Conservation (phyloP, 1,140 invertebrate genomes). For the Drosophila persimilis region DNA sequence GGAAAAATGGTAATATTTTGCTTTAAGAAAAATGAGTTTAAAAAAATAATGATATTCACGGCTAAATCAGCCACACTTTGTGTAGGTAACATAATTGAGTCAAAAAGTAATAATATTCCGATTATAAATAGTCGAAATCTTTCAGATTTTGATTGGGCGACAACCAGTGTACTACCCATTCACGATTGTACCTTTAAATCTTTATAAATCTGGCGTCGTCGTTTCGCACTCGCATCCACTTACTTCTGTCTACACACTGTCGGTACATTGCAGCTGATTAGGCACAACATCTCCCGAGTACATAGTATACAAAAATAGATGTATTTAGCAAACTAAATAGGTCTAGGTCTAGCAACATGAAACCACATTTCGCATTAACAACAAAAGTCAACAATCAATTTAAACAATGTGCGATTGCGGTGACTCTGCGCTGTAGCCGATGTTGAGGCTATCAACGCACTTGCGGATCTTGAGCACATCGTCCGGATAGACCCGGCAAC, state of each 20-base stretch:
- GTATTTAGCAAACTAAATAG: slow-evolving; percentile 49
- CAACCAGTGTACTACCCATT: not conserved
- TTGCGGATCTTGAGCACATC: slow-evolving; percentile 85
- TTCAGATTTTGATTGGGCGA: too few relatives aligned
- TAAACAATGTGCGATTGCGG: slow-evolving; percentile 23
- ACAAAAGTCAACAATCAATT: slow-evolving; percentile 27
- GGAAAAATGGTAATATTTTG: too few relatives aligned
- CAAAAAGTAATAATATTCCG: too few relatives aligned
- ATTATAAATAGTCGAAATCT: too few relatives aligned
- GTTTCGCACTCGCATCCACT: slow-evolving; percentile 8
- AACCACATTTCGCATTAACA: slow-evolving; percentile 27
- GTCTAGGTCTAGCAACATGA: slow-evolving; percentile 48
- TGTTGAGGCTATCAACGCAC: slow-evolving; percentile 74
- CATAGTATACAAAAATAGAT: slow-evolving; percentile 15
- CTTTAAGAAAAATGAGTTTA: too few relatives aligned
- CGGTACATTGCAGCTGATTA: slow-evolving; percentile 38
- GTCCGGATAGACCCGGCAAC: slow-evolving; percentile 88
- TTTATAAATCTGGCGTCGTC: slow-evolving; percentile 9
- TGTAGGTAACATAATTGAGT: too few relatives aligned
- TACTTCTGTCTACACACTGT: slow-evolving; percentile 4
- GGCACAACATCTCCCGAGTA: slow-evolving; percentile 33
- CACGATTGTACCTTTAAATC: slow-evolving; percentile 15
- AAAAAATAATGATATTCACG: too few relatives aligned
- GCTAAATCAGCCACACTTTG: too few relatives aligned
- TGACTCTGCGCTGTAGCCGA: slow-evolving; percentile 15